Percentiles rank a stretch among this genome's conserved stretches.
Evolutionary conservation across 2,888 invertebrate genomes (phyloP).

Genomic region (Lobophora halterata): DNA sequence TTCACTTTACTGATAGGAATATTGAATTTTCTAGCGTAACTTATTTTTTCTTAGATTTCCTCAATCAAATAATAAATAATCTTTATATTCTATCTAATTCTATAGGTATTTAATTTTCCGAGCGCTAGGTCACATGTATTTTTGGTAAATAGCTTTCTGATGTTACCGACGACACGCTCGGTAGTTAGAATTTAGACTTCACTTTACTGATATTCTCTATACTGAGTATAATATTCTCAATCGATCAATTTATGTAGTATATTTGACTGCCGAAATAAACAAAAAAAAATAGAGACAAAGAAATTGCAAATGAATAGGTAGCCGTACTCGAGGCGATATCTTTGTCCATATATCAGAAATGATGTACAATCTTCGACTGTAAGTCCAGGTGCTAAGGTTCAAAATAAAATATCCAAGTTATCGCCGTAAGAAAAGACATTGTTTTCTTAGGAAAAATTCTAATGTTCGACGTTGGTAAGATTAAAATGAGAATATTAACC

Average conservation of each 20-base stretch:
- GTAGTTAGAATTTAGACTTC: not conserved
- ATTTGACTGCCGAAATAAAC: too few relatives aligned
- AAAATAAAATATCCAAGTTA: not conserved
- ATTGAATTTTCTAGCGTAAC: not conserved
- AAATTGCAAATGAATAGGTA: not conserved
- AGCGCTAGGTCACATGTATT: conserved; percentile 14
- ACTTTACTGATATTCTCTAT: not conserved
- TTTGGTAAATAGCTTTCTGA: conserved; percentile 24
- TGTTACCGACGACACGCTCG: conserved; percentile 10
- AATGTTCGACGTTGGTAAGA: not conserved
- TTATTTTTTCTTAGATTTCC: too few relatives aligned
- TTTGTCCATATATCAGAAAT: not conserved
- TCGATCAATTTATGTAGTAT: too few relatives aligned
- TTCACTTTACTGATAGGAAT: not conserved
- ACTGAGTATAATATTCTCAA: too few relatives aligned
- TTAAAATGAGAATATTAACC: too few relatives aligned
- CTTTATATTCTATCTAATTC: too few relatives aligned
- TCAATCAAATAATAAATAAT: too few relatives aligned
- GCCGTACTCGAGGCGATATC: not conserved
- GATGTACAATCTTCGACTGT: not conserved
- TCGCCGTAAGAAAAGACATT: not conserved
- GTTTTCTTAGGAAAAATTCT: not conserved
- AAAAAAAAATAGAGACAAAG: too few relatives aligned
- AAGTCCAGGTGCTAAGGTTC: not conserved
- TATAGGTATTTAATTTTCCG: not conserved